Evolutionary conservation across 2,888 invertebrate species (phyloP).

Genomic region (Isotomurus palustris): DNA sequence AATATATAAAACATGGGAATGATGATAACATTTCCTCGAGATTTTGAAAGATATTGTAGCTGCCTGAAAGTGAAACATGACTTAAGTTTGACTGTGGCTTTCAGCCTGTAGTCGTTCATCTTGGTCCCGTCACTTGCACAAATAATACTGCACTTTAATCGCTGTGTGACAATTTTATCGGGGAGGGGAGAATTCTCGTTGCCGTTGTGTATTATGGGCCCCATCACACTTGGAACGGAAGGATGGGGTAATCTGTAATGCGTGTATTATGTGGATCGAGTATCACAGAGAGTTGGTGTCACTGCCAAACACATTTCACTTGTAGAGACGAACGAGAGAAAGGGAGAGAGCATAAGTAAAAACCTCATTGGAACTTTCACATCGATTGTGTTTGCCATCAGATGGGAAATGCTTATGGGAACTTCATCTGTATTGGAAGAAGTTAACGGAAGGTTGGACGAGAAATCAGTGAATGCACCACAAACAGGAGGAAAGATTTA

Average conservation of each 20-base stretch:
- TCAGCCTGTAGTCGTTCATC: constrained; percentile 9
- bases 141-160: constrained; percentile 12
- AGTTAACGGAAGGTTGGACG: neutral
- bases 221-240: too few species aligned
- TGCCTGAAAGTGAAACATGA: neutral
- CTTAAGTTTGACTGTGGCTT: neutral
- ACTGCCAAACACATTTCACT: too few species aligned
- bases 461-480: neutral
- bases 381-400: too few species aligned
- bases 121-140: constrained; percentile 18
- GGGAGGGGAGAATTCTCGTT: neutral
- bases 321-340: too few species aligned
- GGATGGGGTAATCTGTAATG: too few species aligned
- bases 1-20: neutral
- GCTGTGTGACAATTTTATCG: constrained; percentile 2
- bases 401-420: too few species aligned
- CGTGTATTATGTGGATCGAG: too few species aligned
- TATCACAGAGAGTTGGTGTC: too few species aligned
- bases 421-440: too few species aligned
- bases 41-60: neutral
- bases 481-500: constrained; percentile 2
- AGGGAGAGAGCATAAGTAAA: too few species aligned
- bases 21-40: neutral
- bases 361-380: too few species aligned
- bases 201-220: too few species aligned